phyloP scores from a whole-genome alignment of 2,797 vertebrate genomes.

The Sebastes itinus region DNA sequence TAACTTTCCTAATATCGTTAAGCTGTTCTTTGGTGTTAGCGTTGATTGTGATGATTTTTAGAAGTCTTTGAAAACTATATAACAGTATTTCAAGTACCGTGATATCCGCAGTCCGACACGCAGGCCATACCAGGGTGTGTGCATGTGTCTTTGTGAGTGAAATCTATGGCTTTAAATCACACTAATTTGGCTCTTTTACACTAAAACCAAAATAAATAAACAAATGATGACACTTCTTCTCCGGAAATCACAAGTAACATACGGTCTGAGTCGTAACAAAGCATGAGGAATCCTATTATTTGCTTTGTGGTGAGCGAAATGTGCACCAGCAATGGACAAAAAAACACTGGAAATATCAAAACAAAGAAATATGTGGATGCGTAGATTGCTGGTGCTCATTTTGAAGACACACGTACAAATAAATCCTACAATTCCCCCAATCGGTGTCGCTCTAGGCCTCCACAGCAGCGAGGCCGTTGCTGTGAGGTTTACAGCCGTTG shows the following conservation, averaged over 20 bases:
- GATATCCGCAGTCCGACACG: conserved; percentile 22
- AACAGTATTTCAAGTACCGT: conserved; percentile 70
- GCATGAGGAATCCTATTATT: conserved; percentile 1
- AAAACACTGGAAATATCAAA: neutral
- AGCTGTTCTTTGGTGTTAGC: conserved; percentile 74
- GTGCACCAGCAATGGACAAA: conserved; percentile 30
- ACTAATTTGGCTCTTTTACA: conserved; percentile 51
- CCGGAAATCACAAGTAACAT: conserved; percentile 11
- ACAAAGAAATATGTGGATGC: neutral
- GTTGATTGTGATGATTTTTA: conserved; percentile 35
- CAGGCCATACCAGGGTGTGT: conserved; percentile 10
- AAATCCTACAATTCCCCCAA: conserved; percentile 5
- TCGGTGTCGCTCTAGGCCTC: conserved; percentile 57
- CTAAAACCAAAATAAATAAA: conserved; percentile 65
- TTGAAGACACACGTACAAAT: conserved; percentile 34
- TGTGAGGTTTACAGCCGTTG: conserved; percentile 69
- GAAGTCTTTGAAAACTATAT: conserved; percentile 20
- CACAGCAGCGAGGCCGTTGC: conserved; percentile 52
- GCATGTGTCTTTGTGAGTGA: conserved; percentile 30
- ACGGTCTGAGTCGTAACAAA: conserved; percentile 16
- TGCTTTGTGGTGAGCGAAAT: conserved; percentile 26
- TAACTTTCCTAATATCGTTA: conserved; percentile 14
- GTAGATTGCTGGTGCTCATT: conserved; percentile 26
- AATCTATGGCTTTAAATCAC: conserved; percentile 69
- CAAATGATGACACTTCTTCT: conserved; percentile 41